Conservation (phyloP, 2,797 vertebrate species). For the Florisuga fusca region DNA sequence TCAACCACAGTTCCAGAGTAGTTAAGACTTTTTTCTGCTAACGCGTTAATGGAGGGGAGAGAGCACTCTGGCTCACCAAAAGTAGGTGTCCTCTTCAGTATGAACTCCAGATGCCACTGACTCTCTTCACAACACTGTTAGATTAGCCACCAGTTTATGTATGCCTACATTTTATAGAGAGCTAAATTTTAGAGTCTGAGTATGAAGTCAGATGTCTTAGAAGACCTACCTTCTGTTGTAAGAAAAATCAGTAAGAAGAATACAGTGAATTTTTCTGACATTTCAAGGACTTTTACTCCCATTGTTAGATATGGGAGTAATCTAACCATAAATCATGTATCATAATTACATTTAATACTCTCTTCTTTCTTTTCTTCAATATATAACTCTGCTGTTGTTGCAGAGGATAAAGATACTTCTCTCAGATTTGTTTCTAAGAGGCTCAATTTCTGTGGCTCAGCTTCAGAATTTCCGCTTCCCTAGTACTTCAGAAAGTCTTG, state of each 20-base stretch:
- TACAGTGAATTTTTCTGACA: neutral
- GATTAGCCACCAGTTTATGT: neutral
- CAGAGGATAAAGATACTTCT: neutral
- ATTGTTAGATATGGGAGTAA: neutral
- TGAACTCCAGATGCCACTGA: neutral
- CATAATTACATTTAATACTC: neutral
- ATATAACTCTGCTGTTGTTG: neutral
- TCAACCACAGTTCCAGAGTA: neutral
- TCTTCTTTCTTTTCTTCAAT: neutral
- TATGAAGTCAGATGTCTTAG: neutral
- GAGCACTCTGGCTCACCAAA: neutral
- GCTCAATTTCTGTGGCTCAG: fast-evolving
- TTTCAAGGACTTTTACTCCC: neutral
- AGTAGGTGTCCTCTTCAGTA: neutral
- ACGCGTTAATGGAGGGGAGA: neutral
- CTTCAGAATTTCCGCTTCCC: neutral
- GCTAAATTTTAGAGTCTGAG: neutral
- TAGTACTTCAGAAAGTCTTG: neutral
- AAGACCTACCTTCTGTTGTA: neutral
- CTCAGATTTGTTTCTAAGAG: neutral
- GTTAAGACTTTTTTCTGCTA: neutral
- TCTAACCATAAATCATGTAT: neutral
- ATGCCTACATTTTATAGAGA: neutral
- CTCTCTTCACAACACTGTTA: neutral
- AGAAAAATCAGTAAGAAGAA: neutral